Evolutionary conservation across 2,888 invertebrate species (phyloP), one percentile per base, ranked within the genome.

Genomic region (Mylabris sibirica): DNA sequence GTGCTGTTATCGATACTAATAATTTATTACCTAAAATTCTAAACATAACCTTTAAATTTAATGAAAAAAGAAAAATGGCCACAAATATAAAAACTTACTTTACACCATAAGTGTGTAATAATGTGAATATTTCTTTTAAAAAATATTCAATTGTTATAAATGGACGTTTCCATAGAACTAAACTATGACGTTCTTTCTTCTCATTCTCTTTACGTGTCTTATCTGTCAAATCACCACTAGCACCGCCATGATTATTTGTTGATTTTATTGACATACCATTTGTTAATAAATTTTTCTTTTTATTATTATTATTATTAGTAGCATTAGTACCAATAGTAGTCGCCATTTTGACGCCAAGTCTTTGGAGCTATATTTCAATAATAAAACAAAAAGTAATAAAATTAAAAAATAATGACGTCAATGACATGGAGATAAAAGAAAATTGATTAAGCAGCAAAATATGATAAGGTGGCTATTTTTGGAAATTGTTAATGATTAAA

Each of bases 111-210:
- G 87, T 87, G 74, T 86, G 87, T 78, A 89, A 84, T 78, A 93
- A 87, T 80, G 90, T 87, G 69, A 89, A 85, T 74, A 92, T 86
- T 87, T 97, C 96, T 80, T 89, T 88, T 79, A 89, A 84, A 86
- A 93, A 95, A 86, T 94, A 96, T 82, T 93, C 91, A 69, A 94
- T 80, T 2, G 96, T 96, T 79, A 88, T 89, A 71, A 95, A 77
- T 9, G 97, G 96, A 78, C 90, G 89, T 80, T 92, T 89, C 95
- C 95, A 95, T 74, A 97, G 85, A 72, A 96, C 94, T 74, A 95
- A 81, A 73, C 85, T 79, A 85, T 90, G 84, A 78, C 90, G 84
- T 84, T 93, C 92, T 82, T 89, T 81, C 79, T 84, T 85, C 72
- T 88, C 88, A 70, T 83, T 84, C 72, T 87, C 86, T 73, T 80